Evolutionary conservation across 2,888 invertebrate species (phyloP), one percentile per base, ranked within the genome.

Genomic region (Abrostola tripartita): DNA sequence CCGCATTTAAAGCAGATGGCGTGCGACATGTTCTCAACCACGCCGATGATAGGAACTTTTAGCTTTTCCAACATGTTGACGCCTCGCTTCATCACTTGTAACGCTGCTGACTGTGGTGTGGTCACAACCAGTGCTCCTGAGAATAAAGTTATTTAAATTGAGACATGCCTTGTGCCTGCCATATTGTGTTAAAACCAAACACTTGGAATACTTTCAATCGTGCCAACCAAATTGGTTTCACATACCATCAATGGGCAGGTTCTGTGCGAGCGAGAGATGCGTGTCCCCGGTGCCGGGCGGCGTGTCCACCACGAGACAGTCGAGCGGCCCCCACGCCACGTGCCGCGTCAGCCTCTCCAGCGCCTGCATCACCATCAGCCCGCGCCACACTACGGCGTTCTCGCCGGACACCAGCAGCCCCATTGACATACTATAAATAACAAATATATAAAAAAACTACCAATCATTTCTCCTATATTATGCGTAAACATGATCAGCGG

Each of bases 251-350:
- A 99, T 96, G 1, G 98, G 98, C 53, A 98, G 93, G 90, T 97
- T 98, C 90, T 99, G 99, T 49, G 98, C 96, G 0, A 99, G 95
- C 0, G 99, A 98, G 1, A 99, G 94, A 87, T 99, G 98, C 0
- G 98, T 98, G 90, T 99, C 99, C 0, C 99, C 99, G 0, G 99
- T 99, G 40, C 99, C 99, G 0, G 99, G 99, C 4, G 99, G 99
- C 79, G 99, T 99, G 91, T 99, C 99, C 0, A 99, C 95, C 12
- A 99, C 95, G 62, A 99, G 95, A 86, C 97, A 97, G 93, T 99
- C 98, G 57, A 98, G 93, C 0, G 97, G 96, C 4, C 96, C 97
- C 99, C 99, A 99, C 41, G 96, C 95, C n/a, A 98, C 98, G 78
- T 98, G 97, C 72, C 97, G 95, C 38, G 99, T 95, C 37, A 99